Evolutionary conservation across 1,140 invertebrate species (phyloP).

Genomic region (Potamilus streckersoni): DNA sequence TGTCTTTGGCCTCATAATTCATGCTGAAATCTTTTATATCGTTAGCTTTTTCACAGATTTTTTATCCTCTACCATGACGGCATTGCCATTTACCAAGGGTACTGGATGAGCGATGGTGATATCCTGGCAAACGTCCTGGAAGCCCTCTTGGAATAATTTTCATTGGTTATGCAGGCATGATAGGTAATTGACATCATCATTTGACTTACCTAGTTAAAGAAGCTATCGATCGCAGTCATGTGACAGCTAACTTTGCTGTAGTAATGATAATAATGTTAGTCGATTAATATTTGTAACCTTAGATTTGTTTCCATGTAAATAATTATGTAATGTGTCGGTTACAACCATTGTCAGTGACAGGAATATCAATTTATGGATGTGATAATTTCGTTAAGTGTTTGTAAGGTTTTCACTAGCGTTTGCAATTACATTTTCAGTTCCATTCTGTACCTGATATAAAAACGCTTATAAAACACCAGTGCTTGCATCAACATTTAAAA

Average conservation of each 20-base stretch:
- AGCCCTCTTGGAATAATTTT: background rate
- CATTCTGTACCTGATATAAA: no score
- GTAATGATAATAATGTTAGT: no score
- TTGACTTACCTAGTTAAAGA: constrained; percentile 27
- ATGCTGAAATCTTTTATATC: background rate
- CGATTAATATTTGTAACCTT: no score
- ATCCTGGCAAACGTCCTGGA: background rate
- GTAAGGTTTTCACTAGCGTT: constrained; percentile 3
- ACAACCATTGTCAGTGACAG: no score
- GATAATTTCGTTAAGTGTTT: constrained; percentile 1
- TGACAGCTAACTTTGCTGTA: constrained; percentile 32
- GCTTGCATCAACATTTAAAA: no score
- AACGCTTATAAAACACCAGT: no score
- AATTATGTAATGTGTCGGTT: no score
- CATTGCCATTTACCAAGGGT: background rate
- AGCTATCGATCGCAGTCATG: constrained; percentile 33
- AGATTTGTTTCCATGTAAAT: no score
- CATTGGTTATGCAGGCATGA: background rate
- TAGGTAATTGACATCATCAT: constrained; percentile 30
- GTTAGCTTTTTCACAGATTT: background rate
- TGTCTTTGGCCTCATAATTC: background rate
- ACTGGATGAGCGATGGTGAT: background rate
- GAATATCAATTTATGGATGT: background rate
- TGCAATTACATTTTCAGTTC: no score
- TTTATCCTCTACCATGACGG: background rate